A percentile compares a stretch with the other conserved stretches of the same genome.
Evolutionary conservation across 2,888 invertebrate species (phyloP).

Genomic region (Gibbula magus): DNA sequence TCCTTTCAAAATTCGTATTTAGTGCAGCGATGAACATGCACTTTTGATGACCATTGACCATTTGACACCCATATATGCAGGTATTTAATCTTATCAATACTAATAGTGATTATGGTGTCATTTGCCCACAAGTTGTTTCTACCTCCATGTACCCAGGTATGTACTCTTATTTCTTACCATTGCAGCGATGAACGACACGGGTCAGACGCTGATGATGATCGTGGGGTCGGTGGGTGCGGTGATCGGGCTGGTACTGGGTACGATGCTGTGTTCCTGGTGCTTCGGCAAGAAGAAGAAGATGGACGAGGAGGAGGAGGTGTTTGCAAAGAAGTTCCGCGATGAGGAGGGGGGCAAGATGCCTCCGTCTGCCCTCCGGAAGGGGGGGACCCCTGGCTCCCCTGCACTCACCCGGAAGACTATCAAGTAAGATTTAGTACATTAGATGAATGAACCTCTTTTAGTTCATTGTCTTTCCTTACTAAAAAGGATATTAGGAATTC

Average conservation of each 20-base stretch:
- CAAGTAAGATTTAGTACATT: slow-evolving; percentile 16
- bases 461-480: too few relatives aligned
- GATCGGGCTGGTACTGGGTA: slow-evolving; percentile 25
- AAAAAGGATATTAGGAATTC: too few relatives aligned
- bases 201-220: slow-evolving; percentile 21
- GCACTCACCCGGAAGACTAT: slow-evolving; percentile 28
- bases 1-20: too few relatives aligned
- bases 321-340: slow-evolving; percentile 10
- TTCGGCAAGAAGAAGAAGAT: slow-evolving; percentile 28
- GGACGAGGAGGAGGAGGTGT: slow-evolving; percentile 27
- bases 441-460: too few relatives aligned
- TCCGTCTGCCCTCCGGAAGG: neutral
- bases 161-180: neutral
- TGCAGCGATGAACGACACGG: slow-evolving; percentile 30
- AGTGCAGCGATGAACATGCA: too few relatives aligned
- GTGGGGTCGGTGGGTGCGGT: slow-evolving; percentile 24
- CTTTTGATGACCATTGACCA: too few relatives aligned
- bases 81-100: too few relatives aligned
- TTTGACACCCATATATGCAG: too few relatives aligned
- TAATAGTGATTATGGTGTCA: neutral
- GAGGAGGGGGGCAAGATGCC: slow-evolving; percentile 6
- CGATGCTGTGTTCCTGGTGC: slow-evolving; percentile 30
- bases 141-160: too few relatives aligned
- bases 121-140: neutral
- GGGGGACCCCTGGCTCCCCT: slow-evolving; percentile 20